Base-by-base conservation (phyloP, 2,113 vertebrate species). In the Paradoxurus hermaphroditus region DNA sequence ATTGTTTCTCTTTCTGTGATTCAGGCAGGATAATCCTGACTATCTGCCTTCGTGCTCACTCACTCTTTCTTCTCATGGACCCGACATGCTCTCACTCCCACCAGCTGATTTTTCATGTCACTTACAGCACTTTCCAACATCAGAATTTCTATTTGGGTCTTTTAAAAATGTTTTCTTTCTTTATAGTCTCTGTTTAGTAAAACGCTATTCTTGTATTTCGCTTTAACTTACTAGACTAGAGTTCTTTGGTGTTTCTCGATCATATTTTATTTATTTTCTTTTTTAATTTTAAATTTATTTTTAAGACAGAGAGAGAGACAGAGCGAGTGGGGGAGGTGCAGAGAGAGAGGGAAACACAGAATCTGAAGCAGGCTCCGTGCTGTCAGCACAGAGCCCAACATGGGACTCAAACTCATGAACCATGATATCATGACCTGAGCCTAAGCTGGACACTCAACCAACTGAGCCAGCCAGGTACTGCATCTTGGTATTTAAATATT, bases 41-140 rank as follows among this genome's bases (percentile, higher is more conserved):
- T 25, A n/a, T 16, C 12, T 4, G 4, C 21, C 19, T 13, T 6
- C 5, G 0, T 23, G 19, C 12, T 36, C 6, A 21, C 6, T 15
- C 16, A 10, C 1, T 34, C 46, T 72, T 36, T 23, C 41, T 19
- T 18, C 15, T 14, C 39, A 1, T 4, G 21, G 56, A 29, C 9
- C 41, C 5, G 3, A 12, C 13, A 5, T 0, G 11, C 11, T 49
- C 78, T 25, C 34, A 23, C n/a, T 15, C 44, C 75, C 44, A 2
- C 11, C 18, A 8, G 77, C 18, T 1, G 13, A 65, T 4, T 82
- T 44, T 29, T 46, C 82, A 8, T 4, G 3, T 46, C 31, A 5
- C 9, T 31, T n/a, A 5, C 6, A 7, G 21, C 23, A 1, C 63
- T 49, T 49, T 25, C 34, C 62, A 67, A n/a, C 29, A 23, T 46